These are phyloP conservation scores for Struthidea cinerea DNA, from an alignment of 2,113 vertebrate genomes.

Conservation along the genomic window DNA sequence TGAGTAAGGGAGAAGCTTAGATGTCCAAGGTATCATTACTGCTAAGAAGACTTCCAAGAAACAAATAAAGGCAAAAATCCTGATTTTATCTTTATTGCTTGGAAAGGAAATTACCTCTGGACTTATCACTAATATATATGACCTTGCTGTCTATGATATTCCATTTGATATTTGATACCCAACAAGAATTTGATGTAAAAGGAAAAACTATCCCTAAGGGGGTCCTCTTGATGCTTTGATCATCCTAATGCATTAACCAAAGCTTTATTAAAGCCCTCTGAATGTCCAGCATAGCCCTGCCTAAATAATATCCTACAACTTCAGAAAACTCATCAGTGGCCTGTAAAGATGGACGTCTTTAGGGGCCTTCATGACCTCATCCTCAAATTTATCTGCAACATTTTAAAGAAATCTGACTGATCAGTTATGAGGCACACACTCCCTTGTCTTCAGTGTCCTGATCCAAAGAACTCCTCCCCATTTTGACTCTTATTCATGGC, in stretches of 20 bases:
- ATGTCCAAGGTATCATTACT: neutral
- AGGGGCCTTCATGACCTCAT: neutral
- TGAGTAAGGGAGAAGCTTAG: neutral
- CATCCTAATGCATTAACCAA: neutral
- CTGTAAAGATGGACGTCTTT: neutral
- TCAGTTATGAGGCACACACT: neutral
- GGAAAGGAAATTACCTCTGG: neutral
- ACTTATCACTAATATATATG: neutral
- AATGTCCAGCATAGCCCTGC: neutral
- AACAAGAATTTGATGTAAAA: neutral
- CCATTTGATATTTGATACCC: constrained; percentile 33
- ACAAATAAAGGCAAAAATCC: neutral
- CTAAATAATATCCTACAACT: neutral
- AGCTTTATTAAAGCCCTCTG: neutral
- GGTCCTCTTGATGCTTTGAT: neutral
- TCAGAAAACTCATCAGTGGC: constrained; percentile 2
- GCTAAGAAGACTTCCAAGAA: neutral
- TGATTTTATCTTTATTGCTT: constrained; percentile 29
- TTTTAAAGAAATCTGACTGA: neutral
- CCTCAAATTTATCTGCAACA: neutral
- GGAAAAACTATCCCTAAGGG: neutral
- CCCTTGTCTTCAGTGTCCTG: neutral
- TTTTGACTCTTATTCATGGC: neutral
- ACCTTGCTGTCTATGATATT: constrained; percentile 44
- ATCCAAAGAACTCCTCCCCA: neutral